phyloP scores from a whole-genome alignment of 2,113 vertebrate species.

The Tautogolabrus adspersus region DNA sequence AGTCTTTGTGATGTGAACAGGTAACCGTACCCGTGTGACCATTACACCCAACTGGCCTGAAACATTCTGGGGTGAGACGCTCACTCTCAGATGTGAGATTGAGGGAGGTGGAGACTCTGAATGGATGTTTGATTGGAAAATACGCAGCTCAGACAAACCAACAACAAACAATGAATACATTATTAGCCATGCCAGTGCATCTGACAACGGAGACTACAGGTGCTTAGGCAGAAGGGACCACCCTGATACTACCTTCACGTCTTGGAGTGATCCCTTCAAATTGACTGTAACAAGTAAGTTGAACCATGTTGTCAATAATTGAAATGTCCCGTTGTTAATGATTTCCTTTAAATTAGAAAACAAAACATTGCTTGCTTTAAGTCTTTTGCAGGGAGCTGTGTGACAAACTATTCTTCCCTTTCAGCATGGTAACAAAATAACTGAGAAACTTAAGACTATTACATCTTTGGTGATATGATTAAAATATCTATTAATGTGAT shows the following conservation, averaged over 20 bases:
- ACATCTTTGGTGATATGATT: no score
- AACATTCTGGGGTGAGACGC: background rate
- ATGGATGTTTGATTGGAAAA: constrained; percentile 23
- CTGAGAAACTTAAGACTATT: no score
- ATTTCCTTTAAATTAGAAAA: no score
- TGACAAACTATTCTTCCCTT: background rate
- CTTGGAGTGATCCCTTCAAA: background rate
- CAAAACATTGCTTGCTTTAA: background rate
- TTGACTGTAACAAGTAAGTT: background rate
- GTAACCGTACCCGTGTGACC: background rate
- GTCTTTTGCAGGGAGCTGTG: background rate
- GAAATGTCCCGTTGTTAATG: no score
- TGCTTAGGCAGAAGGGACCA: background rate
- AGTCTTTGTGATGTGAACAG: background rate
- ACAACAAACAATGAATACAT: background rate
- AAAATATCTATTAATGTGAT: no score
- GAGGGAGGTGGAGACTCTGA: background rate
- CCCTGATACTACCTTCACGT: background rate
- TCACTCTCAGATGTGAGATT: constrained; percentile 2
- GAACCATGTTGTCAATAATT: background rate
- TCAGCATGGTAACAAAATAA: no score
- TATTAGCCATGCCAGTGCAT: background rate
- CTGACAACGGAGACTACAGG: background rate
- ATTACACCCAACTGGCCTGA: background rate
- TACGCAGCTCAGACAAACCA: background rate